These are phyloP conservation scores for Euzophera pinguis DNA, from an alignment of 2,888 invertebrate species.

Conservation along the genomic window DNA sequence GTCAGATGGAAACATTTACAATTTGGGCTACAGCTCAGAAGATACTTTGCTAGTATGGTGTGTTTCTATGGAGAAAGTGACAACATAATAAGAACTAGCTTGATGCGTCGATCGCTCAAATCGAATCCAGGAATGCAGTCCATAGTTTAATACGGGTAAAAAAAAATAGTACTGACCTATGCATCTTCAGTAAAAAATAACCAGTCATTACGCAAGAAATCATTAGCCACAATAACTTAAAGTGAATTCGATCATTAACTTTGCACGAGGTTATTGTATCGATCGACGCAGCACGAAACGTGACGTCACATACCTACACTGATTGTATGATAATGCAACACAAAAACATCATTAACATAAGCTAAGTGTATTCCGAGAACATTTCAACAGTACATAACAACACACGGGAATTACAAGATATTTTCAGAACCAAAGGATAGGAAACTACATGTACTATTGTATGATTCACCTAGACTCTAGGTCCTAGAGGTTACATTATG, in stretches of 20 bases:
- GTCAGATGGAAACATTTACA: no score
- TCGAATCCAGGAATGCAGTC: no score
- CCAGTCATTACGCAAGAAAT: neutral
- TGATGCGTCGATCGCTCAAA: no score
- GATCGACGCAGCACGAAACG: conserved; percentile 2
- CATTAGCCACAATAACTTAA: neutral
- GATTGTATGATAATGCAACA: conserved; percentile 7
- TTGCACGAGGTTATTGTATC: conserved; percentile 23
- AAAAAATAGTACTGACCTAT: neutral
- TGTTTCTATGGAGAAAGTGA: no score
- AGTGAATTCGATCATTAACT: conserved; percentile 20
- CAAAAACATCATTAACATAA: neutral
- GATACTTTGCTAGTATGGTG: no score
- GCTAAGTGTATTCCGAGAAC: neutral
- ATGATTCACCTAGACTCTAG: no score
- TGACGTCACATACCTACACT: conserved; percentile 8
- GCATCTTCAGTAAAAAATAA: neutral
- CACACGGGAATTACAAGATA: neutral
- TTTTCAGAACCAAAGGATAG: neutral
- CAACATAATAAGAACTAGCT: no score
- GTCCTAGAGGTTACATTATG: no score
- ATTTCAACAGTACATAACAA: no score
- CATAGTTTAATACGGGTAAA: no score
- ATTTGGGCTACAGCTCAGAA: no score
- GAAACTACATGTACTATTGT: no score